phyloP scores from a whole-genome alignment of 2,797 vertebrate genomes.

The Argentina silus region DNA sequence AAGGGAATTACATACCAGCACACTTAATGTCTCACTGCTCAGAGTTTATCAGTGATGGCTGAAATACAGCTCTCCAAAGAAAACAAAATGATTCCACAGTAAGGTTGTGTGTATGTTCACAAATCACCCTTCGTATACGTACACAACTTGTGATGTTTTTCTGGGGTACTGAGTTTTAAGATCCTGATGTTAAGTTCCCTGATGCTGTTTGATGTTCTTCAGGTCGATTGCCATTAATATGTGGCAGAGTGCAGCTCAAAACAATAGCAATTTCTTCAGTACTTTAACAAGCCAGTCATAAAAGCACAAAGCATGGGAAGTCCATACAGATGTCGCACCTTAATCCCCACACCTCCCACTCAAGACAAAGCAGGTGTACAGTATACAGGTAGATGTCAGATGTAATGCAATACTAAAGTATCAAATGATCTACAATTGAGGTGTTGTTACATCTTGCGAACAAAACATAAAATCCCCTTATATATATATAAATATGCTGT shows the following conservation, averaged over 20 bases:
- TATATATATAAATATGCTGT: too few relatives aligned
- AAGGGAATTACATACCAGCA: background rate
- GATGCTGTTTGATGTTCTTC: constrained; percentile 18
- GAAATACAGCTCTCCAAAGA: background rate
- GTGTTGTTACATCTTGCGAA: too few relatives aligned
- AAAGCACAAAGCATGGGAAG: constrained; percentile 32
- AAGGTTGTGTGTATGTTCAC: too few relatives aligned
- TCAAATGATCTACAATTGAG: too few relatives aligned
- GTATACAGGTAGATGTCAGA: background rate
- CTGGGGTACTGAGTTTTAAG: background rate
- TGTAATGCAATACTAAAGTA: too few relatives aligned
- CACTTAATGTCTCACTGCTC: background rate
- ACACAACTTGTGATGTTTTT: background rate
- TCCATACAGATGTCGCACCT: constrained; percentile 30
- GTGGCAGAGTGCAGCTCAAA: constrained; percentile 12
- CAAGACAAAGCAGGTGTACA: constrained; percentile 42
- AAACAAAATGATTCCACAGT: too few relatives aligned
- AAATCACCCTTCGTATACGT: too few relatives aligned
- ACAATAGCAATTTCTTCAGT: constrained; percentile 24
- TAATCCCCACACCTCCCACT: constrained; percentile 16
- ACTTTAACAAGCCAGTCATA: constrained; percentile 9
- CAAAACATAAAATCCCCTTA: too few relatives aligned
- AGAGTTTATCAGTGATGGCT: background rate
- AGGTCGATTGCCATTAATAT: constrained; percentile 18
- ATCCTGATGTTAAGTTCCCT: background rate